Conservation (phyloP, 2,797 vertebrate species). For the Poeciliopsis infans region DNA sequence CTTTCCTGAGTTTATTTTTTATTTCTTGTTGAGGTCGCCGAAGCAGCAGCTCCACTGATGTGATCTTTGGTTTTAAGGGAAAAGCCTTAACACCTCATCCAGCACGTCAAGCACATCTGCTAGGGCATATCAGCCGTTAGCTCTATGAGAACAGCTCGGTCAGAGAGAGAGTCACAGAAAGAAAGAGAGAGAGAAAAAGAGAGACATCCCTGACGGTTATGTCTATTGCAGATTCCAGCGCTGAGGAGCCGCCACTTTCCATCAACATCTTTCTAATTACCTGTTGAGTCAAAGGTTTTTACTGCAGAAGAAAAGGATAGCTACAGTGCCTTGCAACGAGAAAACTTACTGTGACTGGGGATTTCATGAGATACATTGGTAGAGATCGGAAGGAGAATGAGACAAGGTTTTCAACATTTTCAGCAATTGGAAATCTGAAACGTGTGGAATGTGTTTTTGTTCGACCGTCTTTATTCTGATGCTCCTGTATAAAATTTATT, state of each 20-base stretch:
- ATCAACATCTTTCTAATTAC: conserved; percentile 63
- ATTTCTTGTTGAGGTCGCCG: background rate
- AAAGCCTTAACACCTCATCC: conserved; percentile 18
- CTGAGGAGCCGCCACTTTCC: conserved; percentile 42
- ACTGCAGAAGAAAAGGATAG: conserved; percentile 4
- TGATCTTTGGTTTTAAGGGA: background rate
- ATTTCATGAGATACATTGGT: background rate
- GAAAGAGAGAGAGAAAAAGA: conserved; percentile 1
- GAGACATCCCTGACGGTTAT: conserved; percentile 3
- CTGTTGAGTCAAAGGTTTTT: conserved; percentile 35
- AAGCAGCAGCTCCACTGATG: background rate
- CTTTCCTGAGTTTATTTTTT: background rate
- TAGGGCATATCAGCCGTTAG: conserved; percentile 36
- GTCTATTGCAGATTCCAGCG: conserved; percentile 35
- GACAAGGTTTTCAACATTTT: background rate
- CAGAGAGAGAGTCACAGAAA: conserved; percentile 2
- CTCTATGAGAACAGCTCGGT: conserved; percentile 37
- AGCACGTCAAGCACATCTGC: conserved; percentile 49
- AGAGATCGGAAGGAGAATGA: background rate
- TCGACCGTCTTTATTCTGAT: background rate
- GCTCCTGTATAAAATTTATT: background rate
- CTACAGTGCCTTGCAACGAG: background rate
- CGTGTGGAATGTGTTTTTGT: background rate
- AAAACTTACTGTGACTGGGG: background rate
- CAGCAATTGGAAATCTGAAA: background rate